phyloP scores from a whole-genome alignment of 2,888 invertebrate genomes.

The Oasisia sp. region DNA sequence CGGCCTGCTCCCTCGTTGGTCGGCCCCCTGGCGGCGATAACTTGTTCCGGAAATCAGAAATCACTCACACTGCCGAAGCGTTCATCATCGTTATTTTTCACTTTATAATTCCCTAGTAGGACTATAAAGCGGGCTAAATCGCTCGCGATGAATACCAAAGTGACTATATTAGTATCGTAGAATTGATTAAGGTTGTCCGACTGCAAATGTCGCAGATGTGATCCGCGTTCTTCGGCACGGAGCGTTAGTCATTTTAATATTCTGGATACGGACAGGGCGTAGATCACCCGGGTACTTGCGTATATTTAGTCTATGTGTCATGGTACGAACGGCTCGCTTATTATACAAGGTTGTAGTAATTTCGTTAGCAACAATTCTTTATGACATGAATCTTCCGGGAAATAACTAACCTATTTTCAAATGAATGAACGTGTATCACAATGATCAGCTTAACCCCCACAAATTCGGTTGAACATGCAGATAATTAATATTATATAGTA shows the following conservation, averaged over 20 bases:
- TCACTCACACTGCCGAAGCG: background rate
- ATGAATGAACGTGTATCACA: too few species aligned
- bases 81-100: conserved; percentile 11
- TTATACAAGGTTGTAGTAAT: too few species aligned
- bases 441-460: too few species aligned
- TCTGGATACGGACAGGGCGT: background rate
- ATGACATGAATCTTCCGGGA: too few species aligned
- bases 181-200: conserved; percentile 4
- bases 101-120: conserved; percentile 5
- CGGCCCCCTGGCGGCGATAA: background rate
- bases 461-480: too few species aligned
- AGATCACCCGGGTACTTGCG: background rate
- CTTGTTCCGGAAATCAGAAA: background rate
- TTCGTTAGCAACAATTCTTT: too few species aligned
- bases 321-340: too few species aligned
- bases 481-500: background rate
- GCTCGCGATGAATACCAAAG: background rate
- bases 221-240: background rate
- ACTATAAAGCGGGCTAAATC: conserved; percentile 6
- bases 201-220: background rate
- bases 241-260: background rate
- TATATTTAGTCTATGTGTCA: background rate
- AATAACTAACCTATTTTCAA: too few species aligned
- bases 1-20: background rate
- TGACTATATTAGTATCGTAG: background rate